Evolutionary conservation across 2,888 invertebrate genomes (phyloP), one percentile per base, ranked within the genome.

Genomic region (Hermaeophaga mercurialis): DNA sequence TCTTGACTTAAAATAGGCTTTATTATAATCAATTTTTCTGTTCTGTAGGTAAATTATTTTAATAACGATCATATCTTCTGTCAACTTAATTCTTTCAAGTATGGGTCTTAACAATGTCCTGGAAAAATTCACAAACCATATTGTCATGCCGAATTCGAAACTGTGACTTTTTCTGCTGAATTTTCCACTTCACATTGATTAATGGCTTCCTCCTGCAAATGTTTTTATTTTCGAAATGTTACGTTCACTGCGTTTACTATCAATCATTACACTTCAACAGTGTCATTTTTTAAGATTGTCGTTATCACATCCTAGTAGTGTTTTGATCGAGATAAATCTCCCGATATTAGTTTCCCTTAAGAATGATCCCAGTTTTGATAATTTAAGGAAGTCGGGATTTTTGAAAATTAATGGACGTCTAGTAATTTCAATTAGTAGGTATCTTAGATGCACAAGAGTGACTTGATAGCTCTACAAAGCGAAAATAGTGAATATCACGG

Each of bases 391-490:
- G n/a, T n/a, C n/a, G n/a, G n/a, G n/a, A n/a, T n/a, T n/a, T n/a
- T n/a, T n/a, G n/a, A n/a, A n/a, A n/a, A n/a, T n/a, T n/a, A n/a
- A n/a, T n/a, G n/a, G n/a, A n/a, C n/a, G n/a, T n/a, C n/a, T n/a
- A n/a, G n/a, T n/a, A n/a, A n/a, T n/a, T n/a, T n/a, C n/a, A n/a
- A n/a, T n/a, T n/a, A n/a, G n/a, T n/a, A n/a, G n/a, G n/a, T n/a
- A n/a, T n/a, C n/a, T n/a, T n/a, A n/a, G 46, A 19, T 47, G 34
- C 34, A 47, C 18, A 47, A 47, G 47, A 17, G 34, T 18, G 22
- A 36, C 34, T 47, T 34, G 47, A 34, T 47, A 34, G 47, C 34
- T n/a, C 17, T 45, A 28, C 47, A 22, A 14, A 47, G 47, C 34
- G 34, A 19, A 34, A 47, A 34, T 19, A 17, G 22, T 34, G 12